phyloP scores from a whole-genome alignment of 2,888 invertebrate genomes.

The Trypoxylon attenuatum region DNA sequence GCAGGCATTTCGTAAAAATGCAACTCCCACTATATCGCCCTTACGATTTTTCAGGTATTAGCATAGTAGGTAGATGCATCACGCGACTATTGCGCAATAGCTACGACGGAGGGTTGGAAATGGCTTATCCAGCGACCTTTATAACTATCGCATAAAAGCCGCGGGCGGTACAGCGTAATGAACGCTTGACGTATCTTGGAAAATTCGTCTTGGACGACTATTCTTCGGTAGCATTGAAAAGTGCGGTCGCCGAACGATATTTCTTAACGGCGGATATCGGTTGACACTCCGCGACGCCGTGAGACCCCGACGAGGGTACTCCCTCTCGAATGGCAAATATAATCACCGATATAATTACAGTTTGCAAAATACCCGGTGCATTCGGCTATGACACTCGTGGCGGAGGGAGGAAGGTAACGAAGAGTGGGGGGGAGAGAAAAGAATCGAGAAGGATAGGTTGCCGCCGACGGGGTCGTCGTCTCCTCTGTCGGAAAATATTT shows the following conservation, averaged over 20 bases:
- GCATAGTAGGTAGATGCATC: slow-evolving; percentile 1
- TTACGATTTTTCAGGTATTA: neutral
- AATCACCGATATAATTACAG: neutral
- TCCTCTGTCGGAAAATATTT: slow-evolving; percentile 33
- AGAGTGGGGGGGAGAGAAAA: neutral
- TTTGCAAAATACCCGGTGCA: slow-evolving; percentile 17
- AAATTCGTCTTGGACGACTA: too few species aligned
- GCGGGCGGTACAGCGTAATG: slow-evolving; percentile 31
- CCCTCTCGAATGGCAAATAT: neutral
- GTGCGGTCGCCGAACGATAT: too few species aligned
- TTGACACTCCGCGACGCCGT: slow-evolving; percentile 13
- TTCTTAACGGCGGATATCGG: too few species aligned
- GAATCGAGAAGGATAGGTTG: neutral
- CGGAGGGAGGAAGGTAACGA: neutral
- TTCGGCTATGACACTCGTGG: neutral
- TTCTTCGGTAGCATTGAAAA: too few species aligned
- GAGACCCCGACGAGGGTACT: neutral
- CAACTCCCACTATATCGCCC: neutral
- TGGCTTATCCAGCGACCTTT: slow-evolving; percentile 21
- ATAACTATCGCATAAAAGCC: slow-evolving; percentile 26
- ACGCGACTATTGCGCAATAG: slow-evolving; percentile 28
- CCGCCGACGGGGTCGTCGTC: neutral
- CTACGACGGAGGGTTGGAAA: slow-evolving; percentile 4
- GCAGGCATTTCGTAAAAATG: slow-evolving; percentile 19
- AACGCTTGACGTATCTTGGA: slow-evolving; percentile 19